Evolutionary conservation across 2,888 invertebrate species (phyloP).

Genomic region (Caenorhabditis sulstoni): DNA sequence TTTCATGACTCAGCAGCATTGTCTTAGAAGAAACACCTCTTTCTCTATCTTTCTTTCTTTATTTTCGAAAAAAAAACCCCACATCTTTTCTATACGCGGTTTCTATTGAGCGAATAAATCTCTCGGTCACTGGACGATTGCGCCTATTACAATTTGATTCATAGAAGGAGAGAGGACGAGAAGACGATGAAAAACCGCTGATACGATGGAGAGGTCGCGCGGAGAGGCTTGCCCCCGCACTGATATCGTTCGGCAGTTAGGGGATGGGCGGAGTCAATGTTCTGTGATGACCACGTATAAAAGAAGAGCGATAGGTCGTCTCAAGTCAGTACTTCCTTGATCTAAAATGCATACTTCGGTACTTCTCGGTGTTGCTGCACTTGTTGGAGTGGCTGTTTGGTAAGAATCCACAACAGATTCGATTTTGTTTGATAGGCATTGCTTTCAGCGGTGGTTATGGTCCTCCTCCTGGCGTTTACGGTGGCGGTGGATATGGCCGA

Average conservation of each 20-base stretch:
- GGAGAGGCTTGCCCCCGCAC: background rate
- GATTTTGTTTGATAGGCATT: no score
- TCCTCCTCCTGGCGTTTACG: slow-evolving; percentile 35
- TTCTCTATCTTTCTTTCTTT: no score
- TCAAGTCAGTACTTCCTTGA: slow-evolving; percentile 39
- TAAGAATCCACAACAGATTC: no score
- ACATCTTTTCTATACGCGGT: slow-evolving; percentile 59
- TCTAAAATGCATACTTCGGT: slow-evolving; percentile 46
- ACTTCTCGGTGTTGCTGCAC: slow-evolving; percentile 43
- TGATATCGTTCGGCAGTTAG: slow-evolving; percentile 46
- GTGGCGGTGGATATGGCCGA: slow-evolving; percentile 44
- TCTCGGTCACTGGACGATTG: slow-evolving; percentile 49
- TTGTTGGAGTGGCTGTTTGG: slow-evolving; percentile 40
- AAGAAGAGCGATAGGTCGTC: background rate
- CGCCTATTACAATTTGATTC: slow-evolving; percentile 50
- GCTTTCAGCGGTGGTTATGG: slow-evolving; percentile 60
- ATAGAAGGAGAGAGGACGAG: background rate
- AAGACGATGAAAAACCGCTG: slow-evolving; percentile 48
- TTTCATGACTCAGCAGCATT: slow-evolving; percentile 51
- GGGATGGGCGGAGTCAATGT: slow-evolving; percentile 33
- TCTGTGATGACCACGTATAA: slow-evolving; percentile 30
- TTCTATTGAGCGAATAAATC: slow-evolving; percentile 62
- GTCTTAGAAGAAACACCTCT: slow-evolving; percentile 33
- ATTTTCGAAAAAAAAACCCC: slow-evolving; percentile 9
- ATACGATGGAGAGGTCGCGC: slow-evolving; percentile 11